phyloP scores from a whole-genome alignment of 2,888 invertebrate species.

The Rutpela maculata region DNA sequence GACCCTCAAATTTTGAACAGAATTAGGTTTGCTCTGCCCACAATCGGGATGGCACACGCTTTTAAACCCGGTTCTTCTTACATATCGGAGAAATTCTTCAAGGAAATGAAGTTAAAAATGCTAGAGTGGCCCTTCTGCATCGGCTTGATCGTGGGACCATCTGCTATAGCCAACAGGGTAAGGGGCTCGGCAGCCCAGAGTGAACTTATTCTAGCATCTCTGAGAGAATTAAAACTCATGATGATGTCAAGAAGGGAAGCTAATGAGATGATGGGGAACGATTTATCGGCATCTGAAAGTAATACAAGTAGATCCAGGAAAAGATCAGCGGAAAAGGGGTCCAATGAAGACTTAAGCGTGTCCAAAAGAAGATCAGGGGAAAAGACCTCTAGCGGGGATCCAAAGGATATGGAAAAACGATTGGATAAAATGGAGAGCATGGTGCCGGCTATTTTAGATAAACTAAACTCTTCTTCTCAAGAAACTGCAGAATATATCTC shows the following conservation, averaged over 20 bases:
- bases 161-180: constrained; percentile 47
- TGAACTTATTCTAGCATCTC: constrained; percentile 22
- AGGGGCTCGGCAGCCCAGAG: constrained; percentile 52
- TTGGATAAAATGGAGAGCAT: too few relatives aligned
- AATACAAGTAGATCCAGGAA: too few relatives aligned
- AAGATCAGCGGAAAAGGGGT: too few relatives aligned
- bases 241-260: constrained; percentile 14
- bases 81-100: constrained; percentile 49
- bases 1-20: constrained; percentile 59
- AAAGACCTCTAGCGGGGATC: not conserved
- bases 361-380: not conserved
- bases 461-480: too few relatives aligned
- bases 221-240: not conserved
- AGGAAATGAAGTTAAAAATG: constrained; percentile 54
- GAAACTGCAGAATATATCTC: too few relatives aligned
- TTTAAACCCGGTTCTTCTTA: constrained; percentile 48
- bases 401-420: not conserved
- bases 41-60: constrained; percentile 54
- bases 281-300: too few relatives aligned
- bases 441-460: too few relatives aligned
- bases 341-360: too few relatives aligned
- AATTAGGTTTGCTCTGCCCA: constrained; percentile 59
- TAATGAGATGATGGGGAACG: constrained; percentile 4
- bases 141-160: constrained; percentile 49
- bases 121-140: constrained; percentile 55